phyloP scores from a whole-genome alignment of 2,888 invertebrate genomes.

The Cistogaster globosa region DNA sequence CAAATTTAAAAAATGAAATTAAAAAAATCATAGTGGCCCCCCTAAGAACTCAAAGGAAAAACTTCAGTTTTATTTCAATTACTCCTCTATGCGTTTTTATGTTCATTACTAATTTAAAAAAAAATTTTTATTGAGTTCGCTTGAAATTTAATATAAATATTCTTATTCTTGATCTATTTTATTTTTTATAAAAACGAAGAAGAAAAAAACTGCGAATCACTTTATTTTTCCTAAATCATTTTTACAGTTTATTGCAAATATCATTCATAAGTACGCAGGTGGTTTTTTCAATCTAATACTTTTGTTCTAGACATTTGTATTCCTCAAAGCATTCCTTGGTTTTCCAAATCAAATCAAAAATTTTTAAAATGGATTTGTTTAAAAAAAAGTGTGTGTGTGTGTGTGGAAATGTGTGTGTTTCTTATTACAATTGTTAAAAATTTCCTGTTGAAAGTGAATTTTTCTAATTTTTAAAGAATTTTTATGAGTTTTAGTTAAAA shows the following conservation, averaged over 20 bases:
- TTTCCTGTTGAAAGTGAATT: slow-evolving; percentile 28
- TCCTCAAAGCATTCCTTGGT: not conserved
- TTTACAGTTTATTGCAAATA: not conserved
- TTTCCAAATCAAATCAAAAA: slow-evolving; percentile 7
- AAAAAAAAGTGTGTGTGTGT: not conserved
- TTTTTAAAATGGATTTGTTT: slow-evolving; percentile 29
- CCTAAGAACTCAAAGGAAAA: no score
- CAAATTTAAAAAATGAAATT: no score
- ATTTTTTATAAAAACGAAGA: no score
- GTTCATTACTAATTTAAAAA: no score
- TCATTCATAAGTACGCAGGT: no score
- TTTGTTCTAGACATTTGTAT: not conserved
- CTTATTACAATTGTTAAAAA: slow-evolving; percentile 27
- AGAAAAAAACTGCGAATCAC: not conserved
- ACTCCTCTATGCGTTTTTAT: no score
- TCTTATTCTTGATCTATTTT: no score
- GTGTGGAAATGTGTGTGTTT: slow-evolving; percentile 12
- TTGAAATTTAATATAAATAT: no score
- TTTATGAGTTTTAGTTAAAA: slow-evolving; percentile 20
- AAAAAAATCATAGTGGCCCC: no score
- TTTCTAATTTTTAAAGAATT: slow-evolving; percentile 7
- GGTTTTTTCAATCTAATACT: slow-evolving; percentile 18
- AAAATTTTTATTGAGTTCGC: no score
- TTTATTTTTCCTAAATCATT: not conserved
- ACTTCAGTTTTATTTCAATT: no score